Evolutionary conservation across 2,888 invertebrate species (phyloP).

Genomic region (Meliscaeva auricollis): DNA sequence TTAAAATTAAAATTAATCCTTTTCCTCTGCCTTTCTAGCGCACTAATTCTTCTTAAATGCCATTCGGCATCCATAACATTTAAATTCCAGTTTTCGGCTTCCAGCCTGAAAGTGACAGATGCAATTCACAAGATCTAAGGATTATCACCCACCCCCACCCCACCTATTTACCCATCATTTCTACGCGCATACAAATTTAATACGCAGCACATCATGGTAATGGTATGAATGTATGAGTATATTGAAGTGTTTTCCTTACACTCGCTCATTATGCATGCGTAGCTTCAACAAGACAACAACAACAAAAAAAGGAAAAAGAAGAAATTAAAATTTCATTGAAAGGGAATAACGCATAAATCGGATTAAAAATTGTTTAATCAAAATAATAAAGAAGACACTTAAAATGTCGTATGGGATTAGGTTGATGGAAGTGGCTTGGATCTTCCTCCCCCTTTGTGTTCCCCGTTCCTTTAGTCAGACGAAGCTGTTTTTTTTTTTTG

Average conservation of each 20-base stretch:
- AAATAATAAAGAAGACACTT: constrained; percentile 78
- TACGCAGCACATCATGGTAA: constrained; percentile 20
- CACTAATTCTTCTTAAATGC: constrained; percentile 66
- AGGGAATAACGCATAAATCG: constrained; percentile 77
- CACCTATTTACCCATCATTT: not conserved
- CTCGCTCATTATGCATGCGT: constrained; percentile 54
- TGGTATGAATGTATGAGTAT: no score
- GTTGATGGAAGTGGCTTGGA: constrained; percentile 35
- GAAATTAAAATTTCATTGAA: constrained; percentile 77
- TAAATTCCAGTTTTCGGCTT: constrained; percentile 40
- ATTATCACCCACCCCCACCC: constrained; percentile 67
- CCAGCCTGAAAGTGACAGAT: constrained; percentile 68
- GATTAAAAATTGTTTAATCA: constrained; percentile 78
- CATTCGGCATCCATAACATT: constrained; percentile 46
- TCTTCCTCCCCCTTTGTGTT: not conserved
- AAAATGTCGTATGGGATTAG: constrained; percentile 78
- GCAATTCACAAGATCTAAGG: constrained; percentile 73
- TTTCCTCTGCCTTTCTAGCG: constrained; percentile 67
- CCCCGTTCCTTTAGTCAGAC: no score
- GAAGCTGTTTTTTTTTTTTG: constrained; percentile 2
- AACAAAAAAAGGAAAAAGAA: constrained; percentile 9
- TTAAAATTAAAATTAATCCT: constrained; percentile 74
- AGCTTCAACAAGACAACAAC: not conserved
- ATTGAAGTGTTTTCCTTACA: constrained; percentile 26
- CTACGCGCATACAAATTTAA: not conserved